Evolutionary conservation across 2,888 invertebrate genomes (phyloP).

Genomic region (Mactromeris polynyma): DNA sequence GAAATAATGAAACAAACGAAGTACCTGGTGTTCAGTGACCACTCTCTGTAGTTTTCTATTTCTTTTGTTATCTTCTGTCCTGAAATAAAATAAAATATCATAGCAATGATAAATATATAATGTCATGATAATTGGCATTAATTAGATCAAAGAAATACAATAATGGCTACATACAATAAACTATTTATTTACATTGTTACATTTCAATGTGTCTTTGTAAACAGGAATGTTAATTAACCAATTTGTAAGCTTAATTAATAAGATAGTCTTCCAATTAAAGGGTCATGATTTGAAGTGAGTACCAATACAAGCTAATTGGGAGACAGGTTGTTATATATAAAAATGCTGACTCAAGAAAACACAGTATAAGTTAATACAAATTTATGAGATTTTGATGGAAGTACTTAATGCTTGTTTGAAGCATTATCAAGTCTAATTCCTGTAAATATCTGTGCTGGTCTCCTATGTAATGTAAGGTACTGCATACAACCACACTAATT

Average conservation of each 20-base stretch:
- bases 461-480: no score
- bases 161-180: not conserved
- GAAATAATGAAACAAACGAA: not conserved
- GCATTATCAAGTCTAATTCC: no score
- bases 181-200: not conserved
- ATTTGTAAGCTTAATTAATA: constrained; percentile 3
- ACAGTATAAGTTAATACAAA: no score
- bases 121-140: not conserved
- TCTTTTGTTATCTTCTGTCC: not conserved
- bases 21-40: not conserved
- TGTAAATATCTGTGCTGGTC: no score
- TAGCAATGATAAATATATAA: not conserved
- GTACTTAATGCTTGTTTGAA: no score
- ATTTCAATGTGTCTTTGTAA: constrained; percentile 7
- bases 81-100: not conserved
- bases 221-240: constrained; percentile 9
- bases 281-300: not conserved
- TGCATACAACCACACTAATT: not conserved
- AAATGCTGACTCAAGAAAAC: no score
- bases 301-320: not conserved
- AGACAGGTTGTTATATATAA: not conserved
- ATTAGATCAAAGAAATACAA: not conserved
- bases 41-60: not conserved
- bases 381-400: no score
- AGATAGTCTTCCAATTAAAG: constrained; percentile 7